phyloP scores from a whole-genome alignment of 2,797 vertebrate species.

The Adelosebastes latens region DNA sequence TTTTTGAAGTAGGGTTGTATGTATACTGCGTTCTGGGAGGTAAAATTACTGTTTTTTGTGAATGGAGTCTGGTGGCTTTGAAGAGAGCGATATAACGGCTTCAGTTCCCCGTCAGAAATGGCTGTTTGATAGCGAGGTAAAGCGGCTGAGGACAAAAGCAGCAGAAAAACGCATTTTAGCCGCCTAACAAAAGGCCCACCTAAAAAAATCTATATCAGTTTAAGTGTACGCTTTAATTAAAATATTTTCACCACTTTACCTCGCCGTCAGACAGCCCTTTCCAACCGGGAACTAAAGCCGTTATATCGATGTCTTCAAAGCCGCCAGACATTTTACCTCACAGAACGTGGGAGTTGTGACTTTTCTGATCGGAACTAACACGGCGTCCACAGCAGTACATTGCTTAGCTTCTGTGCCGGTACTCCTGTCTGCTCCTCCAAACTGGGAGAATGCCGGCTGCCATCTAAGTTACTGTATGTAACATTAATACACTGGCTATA shows the following conservation, averaged over 20 bases:
- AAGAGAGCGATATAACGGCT: background rate
- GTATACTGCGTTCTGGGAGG: background rate
- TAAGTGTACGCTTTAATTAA: rapidly evolving
- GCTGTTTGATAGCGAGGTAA: background rate
- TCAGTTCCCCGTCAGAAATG: background rate
- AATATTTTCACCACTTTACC: background rate
- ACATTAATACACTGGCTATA: background rate
- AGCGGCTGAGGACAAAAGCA: background rate
- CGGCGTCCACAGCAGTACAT: background rate
- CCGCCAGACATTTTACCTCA: background rate
- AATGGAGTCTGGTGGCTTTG: no score
- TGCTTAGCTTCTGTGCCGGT: background rate
- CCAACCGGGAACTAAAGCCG: rapidly evolving
- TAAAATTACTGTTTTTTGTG: no score
- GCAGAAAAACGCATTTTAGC: background rate
- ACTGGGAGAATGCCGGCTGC: no score
- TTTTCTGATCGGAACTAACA: background rate
- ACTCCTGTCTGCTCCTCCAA: no score
- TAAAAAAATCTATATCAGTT: no score
- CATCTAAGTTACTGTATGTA: background rate
- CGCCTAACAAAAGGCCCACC: no score
- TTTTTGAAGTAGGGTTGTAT: background rate
- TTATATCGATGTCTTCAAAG: background rate
- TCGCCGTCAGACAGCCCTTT: background rate
- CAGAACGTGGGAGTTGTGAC: background rate